Evolutionary conservation across 1,140 invertebrate genomes (phyloP), one percentile per base, ranked within the genome.

Genomic region (Teleogryllus occipitalis): DNA sequence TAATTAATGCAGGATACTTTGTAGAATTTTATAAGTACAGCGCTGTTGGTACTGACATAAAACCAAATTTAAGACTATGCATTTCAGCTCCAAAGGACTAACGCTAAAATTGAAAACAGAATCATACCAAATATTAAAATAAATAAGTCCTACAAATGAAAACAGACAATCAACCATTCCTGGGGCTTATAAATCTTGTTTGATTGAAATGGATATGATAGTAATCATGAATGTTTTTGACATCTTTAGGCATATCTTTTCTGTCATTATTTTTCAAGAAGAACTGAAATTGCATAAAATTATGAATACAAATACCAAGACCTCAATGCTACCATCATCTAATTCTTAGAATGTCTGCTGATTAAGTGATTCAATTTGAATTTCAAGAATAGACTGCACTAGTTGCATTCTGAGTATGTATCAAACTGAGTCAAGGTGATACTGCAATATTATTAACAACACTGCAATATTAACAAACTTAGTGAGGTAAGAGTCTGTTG

Each of bases 1-100:
- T 65, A 65, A 14, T 65, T 65, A 65, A 65, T 14, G 10, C 54
- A 65, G 54, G 54, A 65, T 65, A 65, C 54, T 65, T 65, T 65
- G 54, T 65, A 65, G 54, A 65, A 39, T 65, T 65, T 65, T 65
- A 65, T 65, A 65, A 65, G 54, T 65, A 65, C 54, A 65, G 54
- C 7, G 54, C 54, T 65, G 54, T 65, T 65, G 54, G 54, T 65
- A 65, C 54, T 65, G 54, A 65, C 54, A 65, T 65, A 65, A 54
- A 14, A 65, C 54, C 54, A 65, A 65, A 65, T 65, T 39, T 18
- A 65, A 65, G 54, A 65, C 54, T 65, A 65, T 18, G 18, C 18
- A 18, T 14, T 65, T 65, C 54, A 65, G 54, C 54, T 65, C 54
- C 54, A 65, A 14, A 65, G 18, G 54, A 65, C 54, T 65, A 14